Base-by-base conservation (phyloP, 2,888 invertebrate genomes). In the Elegia similella region DNA sequence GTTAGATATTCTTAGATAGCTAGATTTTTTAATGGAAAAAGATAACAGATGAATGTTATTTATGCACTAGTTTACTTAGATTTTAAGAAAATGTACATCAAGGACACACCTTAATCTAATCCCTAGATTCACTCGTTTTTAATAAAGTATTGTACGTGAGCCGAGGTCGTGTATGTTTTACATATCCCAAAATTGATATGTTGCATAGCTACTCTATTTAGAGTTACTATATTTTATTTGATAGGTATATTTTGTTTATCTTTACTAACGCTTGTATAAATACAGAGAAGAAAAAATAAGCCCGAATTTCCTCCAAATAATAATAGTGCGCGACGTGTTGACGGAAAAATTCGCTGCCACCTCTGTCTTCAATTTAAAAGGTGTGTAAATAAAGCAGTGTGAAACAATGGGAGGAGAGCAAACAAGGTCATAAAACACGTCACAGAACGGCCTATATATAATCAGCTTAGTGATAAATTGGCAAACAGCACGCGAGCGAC, bases 401-500 rank as follows among this genome's bases (percentile, higher is more conserved):
- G 76, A 76, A 82, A 83, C 82, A 82, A 84, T 80, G 67, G 74
- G 70, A 80, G 76, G 78, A 83, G 81, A 82, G 80, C 75, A 86
- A 87, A 87, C 86, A 87, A 81, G 84, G 85, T 85, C 83, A 82
- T 88, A 88, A 88, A 88, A 80, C 84, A 87, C 83, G 87, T 86
- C 87, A 82, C 78, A 76, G 77, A 84, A 84, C 84, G 76, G 84
- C 88, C 88, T 88, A 84, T 87, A 89, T 87, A 88, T 89, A 90
- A 90, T 91, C 88, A 88, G 88, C 89, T 90, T 89, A 87, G 89
- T 89, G 88, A 90, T 89, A 90, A 90, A 91, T 91, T 90, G 89
- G 88, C 85, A 89, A 90, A 90, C 82, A 89, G 78, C 90, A 91
- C 90, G 89, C 89, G 80, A 89, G 75, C 84, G 82, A 82, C 88